phyloP scores from a whole-genome alignment of 2,888 invertebrate species.

The Chorisops tibialis region DNA sequence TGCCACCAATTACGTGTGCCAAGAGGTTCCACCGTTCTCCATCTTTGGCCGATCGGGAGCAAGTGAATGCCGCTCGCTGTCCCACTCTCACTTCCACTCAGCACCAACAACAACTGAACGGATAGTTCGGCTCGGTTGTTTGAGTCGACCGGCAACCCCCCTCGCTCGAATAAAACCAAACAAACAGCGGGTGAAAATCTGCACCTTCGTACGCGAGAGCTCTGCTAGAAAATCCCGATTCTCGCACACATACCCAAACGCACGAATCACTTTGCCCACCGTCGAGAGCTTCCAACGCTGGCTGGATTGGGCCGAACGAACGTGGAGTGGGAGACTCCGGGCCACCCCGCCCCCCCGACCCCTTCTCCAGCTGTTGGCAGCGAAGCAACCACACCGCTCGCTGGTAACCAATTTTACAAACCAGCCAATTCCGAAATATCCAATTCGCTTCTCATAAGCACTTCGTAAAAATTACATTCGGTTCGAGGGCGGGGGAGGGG shows the following conservation, averaged over 20 bases:
- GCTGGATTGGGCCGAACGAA: slow-evolving; percentile 4
- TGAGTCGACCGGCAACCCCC: no score
- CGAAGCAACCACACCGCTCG: slow-evolving; percentile 13
- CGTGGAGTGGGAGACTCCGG: not conserved
- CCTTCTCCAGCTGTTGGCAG: slow-evolving; percentile 4
- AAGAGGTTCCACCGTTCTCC: slow-evolving; percentile 1
- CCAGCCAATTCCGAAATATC: slow-evolving; percentile 34
- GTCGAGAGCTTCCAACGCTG: no score
- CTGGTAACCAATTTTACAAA: slow-evolving; percentile 33
- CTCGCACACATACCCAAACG: no score
- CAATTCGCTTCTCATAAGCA: slow-evolving; percentile 40
- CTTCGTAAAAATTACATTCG: slow-evolving; percentile 38
- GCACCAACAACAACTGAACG: no score
- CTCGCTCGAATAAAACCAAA: no score
- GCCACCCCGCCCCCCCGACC: not conserved
- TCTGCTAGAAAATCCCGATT: no score
- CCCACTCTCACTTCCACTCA: no score
- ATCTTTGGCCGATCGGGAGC: slow-evolving; percentile 1
- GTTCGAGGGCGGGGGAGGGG: not conserved
- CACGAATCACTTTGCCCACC: no score
- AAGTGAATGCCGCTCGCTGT: no score
- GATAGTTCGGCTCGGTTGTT: no score
- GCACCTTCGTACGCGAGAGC: no score
- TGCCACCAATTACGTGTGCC: slow-evolving; percentile 31
- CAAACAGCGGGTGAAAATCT: no score